Base-by-base conservation (phyloP, 2,797 vertebrate genomes). In the Threskiornis aethiopicus region DNA sequence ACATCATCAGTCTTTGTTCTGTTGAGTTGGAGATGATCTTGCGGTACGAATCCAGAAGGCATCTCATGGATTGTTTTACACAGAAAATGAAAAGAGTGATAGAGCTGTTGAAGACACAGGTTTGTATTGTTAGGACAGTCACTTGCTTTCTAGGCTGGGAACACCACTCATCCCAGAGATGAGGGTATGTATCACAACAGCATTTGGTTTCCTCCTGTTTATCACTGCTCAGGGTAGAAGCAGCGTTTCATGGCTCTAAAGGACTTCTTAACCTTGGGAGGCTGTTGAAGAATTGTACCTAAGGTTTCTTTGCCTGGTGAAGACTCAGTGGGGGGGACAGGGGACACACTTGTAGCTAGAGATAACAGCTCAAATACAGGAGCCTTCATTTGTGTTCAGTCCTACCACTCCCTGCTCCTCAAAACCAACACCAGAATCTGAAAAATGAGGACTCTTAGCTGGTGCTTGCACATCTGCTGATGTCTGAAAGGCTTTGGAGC, bases 301-400 rank as follows among this genome's bases (percentile, higher is more conserved):
- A 35, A 70, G 25, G 14, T 83, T 86, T 73, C 58, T 66, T 59
- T 70, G 57, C 33, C 46, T 88, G 41, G 16, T 64, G 57, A 72
- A 84, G 58, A n/a, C 29, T 70, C 1, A 3, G 41, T 14, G 41
- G 13, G 41, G 12, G 41, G 41, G 41, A 39, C 37, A 13, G 41
- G 13, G 41, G 39, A 31, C 49, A 84, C 35, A 10, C 55, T 66
- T 44, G 18, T 57, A 65, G 24, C 21, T 73, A 25, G 24, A 89
- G 39, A 28, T 57, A n/a, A 39, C 0, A 1, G 55, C 37, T 29
- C 29, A 83, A 71, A 80, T 55, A 33, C 0, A 0, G 18, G 31
- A 84, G 18, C 44, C 39, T 90, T 59, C 12, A 4, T 83, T 64
- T 64, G 19, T 75, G 33, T 75, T 71, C 44, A 25, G 29, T 85